A percentile compares a stretch with the other conserved stretches of the same genome.
phyloP scores from a whole-genome alignment of 1,140 invertebrate genomes.

The Planococcus citri region DNA sequence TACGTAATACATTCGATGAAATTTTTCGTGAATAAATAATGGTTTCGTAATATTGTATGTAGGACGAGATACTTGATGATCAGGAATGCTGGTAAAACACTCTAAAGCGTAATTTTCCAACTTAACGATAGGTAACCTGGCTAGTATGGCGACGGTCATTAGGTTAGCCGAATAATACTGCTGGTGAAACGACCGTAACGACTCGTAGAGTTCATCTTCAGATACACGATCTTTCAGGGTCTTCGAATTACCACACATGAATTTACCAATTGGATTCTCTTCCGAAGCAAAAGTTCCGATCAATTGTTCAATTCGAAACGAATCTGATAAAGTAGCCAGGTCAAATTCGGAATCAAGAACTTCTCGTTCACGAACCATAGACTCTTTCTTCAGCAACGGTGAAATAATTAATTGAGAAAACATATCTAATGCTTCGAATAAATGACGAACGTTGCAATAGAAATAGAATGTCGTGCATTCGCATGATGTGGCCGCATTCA shows the following conservation, averaged over 20 bases:
- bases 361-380: conserved; percentile 80
- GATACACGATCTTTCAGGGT: conserved; percentile 57
- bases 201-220: conserved; percentile 48
- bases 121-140: conserved; percentile 58
- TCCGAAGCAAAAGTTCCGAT: conserved; percentile 40
- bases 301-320: conserved; percentile 56
- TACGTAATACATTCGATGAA: conserved; percentile 62
- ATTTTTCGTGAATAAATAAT: conserved; percentile 45
- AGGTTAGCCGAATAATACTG: conserved; percentile 77
- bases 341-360: conserved; percentile 85
- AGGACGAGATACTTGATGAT: conserved; percentile 44
- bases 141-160: conserved; percentile 74
- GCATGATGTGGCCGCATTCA: conserved; percentile 50
- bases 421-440: conserved; percentile 56
- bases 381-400: conserved; percentile 72
- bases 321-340: conserved; percentile 53
- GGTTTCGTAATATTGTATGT: conserved; percentile 42
- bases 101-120: conserved; percentile 53
- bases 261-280: conserved; percentile 60
- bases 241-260: conserved; percentile 71
- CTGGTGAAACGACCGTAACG: conserved; percentile 63
- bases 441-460: conserved; percentile 63
- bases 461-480: conserved; percentile 80
- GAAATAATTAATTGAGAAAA: conserved; percentile 84
- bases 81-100: conserved; percentile 50